phyloP scores from a whole-genome alignment of 2,888 invertebrate genomes.

The Orgyia antiqua region DNA sequence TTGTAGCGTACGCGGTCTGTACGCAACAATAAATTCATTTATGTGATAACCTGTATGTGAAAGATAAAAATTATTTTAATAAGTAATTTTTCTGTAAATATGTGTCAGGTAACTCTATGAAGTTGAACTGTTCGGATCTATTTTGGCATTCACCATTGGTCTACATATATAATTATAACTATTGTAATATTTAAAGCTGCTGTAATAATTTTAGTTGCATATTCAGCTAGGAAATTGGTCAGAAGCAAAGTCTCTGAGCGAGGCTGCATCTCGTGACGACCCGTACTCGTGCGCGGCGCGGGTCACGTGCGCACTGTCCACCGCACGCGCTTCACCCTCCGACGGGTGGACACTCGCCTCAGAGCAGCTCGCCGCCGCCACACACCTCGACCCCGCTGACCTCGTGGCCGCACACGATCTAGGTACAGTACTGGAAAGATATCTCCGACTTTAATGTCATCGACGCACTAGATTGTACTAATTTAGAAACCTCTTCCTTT shows the following conservation, averaged over 20 bases:
- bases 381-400: constrained; percentile 64
- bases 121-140: too few species aligned
- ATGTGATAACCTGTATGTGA: too few species aligned
- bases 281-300: constrained; percentile 67
- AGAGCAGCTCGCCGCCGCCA: constrained; percentile 50
- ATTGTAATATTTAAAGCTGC: too few species aligned
- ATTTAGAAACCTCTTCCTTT: too few species aligned
- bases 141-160: too few species aligned
- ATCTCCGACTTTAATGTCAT: too few species aligned
- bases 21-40: neutral
- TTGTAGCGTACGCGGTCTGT: constrained; percentile 63
- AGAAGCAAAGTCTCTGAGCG: constrained; percentile 54
- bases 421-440: too few species aligned
- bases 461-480: too few species aligned
- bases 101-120: too few species aligned
- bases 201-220: neutral
- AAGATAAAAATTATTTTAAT: too few species aligned
- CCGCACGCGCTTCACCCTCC: constrained; percentile 18
- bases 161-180: too few species aligned
- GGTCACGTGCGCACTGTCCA: constrained; percentile 45
- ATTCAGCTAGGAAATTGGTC: constrained; percentile 57
- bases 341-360: constrained; percentile 38
- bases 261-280: constrained; percentile 59
- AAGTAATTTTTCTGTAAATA: too few species aligned
- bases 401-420: constrained; percentile 58